Conservation (phyloP, 1,140 invertebrate genomes). For the Megalonaias nervosa region DNA sequence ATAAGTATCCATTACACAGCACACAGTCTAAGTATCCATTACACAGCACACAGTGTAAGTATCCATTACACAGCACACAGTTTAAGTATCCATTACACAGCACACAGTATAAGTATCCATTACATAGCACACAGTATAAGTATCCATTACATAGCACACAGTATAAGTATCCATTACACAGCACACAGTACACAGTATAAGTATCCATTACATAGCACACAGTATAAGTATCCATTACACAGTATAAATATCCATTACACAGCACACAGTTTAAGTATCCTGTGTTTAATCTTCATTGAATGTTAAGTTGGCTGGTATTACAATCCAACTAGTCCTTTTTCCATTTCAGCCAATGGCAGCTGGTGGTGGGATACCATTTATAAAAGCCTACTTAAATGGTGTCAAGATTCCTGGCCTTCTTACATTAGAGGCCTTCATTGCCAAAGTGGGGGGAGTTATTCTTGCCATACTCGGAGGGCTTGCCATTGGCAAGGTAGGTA, state of each 20-base stretch:
- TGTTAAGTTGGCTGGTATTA: not conserved
- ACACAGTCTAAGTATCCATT: not conserved
- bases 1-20: not conserved
- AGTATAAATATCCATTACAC: too few relatives aligned
- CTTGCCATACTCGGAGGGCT: constrained; percentile 95
- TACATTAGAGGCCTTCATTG: constrained; percentile 91
- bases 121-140: too few relatives aligned
- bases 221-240: too few relatives aligned
- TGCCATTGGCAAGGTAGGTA: constrained; percentile 91
- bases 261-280: too few relatives aligned
- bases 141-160: too few relatives aligned
- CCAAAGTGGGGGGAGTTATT: constrained; percentile 94
- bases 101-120: not conserved
- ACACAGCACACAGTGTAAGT: not conserved
- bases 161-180: too few relatives aligned
- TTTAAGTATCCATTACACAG: not conserved
- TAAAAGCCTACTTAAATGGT: constrained; percentile 99
- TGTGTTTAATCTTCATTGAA: not conserved
- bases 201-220: too few relatives aligned
- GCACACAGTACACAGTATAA: not conserved
- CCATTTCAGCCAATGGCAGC: constrained; percentile 84
- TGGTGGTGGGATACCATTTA: constrained; percentile 98
- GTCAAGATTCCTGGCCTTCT: constrained; percentile 79
- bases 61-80: too few relatives aligned
- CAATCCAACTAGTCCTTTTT: constrained; percentile 1